These are phyloP conservation scores for Porites australiensis DNA, from an alignment of 64 coral and sea anemone species.

Conservation along the genomic window DNA sequence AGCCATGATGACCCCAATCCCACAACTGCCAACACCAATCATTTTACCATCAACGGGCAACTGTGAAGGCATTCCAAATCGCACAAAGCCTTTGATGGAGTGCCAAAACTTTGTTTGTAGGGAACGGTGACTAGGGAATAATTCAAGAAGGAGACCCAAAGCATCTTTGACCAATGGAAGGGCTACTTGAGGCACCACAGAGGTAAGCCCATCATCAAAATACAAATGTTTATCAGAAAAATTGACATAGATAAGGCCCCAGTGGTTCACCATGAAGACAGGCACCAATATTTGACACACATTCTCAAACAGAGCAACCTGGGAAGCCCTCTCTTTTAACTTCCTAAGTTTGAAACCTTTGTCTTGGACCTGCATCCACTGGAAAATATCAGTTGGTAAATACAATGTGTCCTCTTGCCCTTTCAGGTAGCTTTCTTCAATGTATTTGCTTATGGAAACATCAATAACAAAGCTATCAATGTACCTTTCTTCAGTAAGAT, in stretches of 20 bases:
- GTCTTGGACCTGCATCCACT: conserved; percentile 51
- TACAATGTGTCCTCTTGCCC: conserved; percentile 40
- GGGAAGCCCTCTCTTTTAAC: conserved; percentile 14
- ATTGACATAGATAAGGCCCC: conserved; percentile 68
- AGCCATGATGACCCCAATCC: conserved; percentile 41
- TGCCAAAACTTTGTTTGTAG: conserved; percentile 38
- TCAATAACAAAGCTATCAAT: conserved; percentile 72
- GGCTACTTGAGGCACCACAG: not conserved
- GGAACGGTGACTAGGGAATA: conserved; percentile 1
- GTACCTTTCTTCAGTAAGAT: conserved; percentile 62
- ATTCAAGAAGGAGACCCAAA: conserved; percentile 7
- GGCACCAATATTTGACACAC: conserved; percentile 60
- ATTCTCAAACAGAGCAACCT: conserved; percentile 14
- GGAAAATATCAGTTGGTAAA: conserved; percentile 60
- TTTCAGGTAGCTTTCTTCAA: conserved; percentile 35
- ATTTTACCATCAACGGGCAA: not conserved
- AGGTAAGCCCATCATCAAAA: conserved; percentile 81
- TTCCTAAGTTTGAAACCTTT: conserved; percentile 39
- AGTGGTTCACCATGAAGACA: conserved; percentile 71
- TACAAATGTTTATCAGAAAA: conserved; percentile 14
- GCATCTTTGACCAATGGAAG: conserved; percentile 23
- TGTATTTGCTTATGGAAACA: conserved; percentile 61
- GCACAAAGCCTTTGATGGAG: not conserved
- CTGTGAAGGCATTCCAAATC: conserved; percentile 64
- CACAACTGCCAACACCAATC: conserved; percentile 59